Percentiles rank a stretch among this genome's conserved stretches.
These are phyloP conservation scores for Anthophora plumipes DNA, from an alignment of 2,888 invertebrate species.

Conservation along the genomic window DNA sequence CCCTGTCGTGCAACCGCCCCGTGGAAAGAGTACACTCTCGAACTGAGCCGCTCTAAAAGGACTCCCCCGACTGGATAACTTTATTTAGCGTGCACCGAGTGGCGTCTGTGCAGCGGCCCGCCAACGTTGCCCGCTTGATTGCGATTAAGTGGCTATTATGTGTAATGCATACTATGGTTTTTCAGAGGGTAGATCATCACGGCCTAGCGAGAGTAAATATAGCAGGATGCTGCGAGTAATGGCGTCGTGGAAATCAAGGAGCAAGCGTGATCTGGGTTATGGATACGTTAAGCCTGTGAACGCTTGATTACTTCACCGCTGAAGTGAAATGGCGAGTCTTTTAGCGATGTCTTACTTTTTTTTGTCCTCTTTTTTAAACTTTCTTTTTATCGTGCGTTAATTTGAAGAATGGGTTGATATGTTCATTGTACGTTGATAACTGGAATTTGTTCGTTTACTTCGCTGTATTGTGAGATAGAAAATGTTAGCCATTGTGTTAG, in stretches of 20 bases:
- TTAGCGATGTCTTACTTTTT: too few relatives aligned
- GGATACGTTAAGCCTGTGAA: too few relatives aligned
- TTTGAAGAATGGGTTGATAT: too few relatives aligned
- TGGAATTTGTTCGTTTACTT: too few relatives aligned
- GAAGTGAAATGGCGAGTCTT: not conserved
- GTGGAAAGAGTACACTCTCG: slow-evolving; percentile 47
- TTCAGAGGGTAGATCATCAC: slow-evolving; percentile 24
- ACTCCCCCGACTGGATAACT: slow-evolving; percentile 53
- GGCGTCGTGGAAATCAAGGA: slow-evolving; percentile 14
- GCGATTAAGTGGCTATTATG: slow-evolving; percentile 67
- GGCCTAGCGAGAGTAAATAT: slow-evolving; percentile 20
- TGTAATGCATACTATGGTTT: slow-evolving; percentile 42
- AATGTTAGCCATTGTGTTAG: too few relatives aligned
- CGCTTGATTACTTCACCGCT: not conserved
- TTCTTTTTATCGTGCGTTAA: too few relatives aligned
- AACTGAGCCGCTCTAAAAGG: slow-evolving; percentile 50
- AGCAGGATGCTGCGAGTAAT: not conserved
- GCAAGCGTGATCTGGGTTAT: not conserved
- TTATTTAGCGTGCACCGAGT: slow-evolving; percentile 53
- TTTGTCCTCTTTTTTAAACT: too few relatives aligned
- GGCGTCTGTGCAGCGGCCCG: slow-evolving; percentile 19
- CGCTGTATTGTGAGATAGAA: too few relatives aligned
- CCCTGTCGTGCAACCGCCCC: slow-evolving; percentile 42
- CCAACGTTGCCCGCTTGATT: slow-evolving; percentile 60
- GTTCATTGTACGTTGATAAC: too few relatives aligned